These are phyloP conservation scores for Aldabrachelys gigantea DNA, from an alignment of 2,113 vertebrate species.

Conservation along the genomic window DNA sequence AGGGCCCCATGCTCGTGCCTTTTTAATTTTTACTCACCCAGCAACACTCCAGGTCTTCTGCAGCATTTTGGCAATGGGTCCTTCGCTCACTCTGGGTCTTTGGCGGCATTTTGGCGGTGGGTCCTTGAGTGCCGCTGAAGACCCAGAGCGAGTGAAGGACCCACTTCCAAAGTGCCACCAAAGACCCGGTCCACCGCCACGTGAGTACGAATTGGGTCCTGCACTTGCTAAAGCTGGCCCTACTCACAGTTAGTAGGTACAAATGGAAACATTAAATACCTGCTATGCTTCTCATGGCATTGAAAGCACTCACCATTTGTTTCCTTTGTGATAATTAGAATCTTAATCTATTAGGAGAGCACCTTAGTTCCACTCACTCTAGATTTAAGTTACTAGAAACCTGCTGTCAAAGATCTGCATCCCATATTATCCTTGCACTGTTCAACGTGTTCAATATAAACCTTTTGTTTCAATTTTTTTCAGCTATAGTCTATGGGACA, in stretches of 20 bases:
- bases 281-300: neutral
- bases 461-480: neutral
- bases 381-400: neutral
- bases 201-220: too few relatives aligned
- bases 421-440: neutral
- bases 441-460: neutral
- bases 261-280: neutral
- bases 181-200: too few relatives aligned
- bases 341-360: neutral
- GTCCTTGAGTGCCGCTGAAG: too few relatives aligned
- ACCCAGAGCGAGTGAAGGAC: too few relatives aligned
- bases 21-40: too few relatives aligned
- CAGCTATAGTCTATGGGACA: neutral
- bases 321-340: neutral
- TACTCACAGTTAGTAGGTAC: neutral
- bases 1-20: too few relatives aligned
- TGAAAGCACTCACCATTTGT: constrained; percentile 3
- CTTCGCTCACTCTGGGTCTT: too few relatives aligned
- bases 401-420: neutral
- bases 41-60: too few relatives aligned
- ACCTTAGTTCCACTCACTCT: neutral
- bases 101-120: too few relatives aligned
- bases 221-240: too few relatives aligned
- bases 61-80: too few relatives aligned
- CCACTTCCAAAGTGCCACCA: too few relatives aligned